These are phyloP conservation scores for Carduelis carduelis DNA, from an alignment of 2,797 vertebrate genomes.

Conservation along the genomic window DNA sequence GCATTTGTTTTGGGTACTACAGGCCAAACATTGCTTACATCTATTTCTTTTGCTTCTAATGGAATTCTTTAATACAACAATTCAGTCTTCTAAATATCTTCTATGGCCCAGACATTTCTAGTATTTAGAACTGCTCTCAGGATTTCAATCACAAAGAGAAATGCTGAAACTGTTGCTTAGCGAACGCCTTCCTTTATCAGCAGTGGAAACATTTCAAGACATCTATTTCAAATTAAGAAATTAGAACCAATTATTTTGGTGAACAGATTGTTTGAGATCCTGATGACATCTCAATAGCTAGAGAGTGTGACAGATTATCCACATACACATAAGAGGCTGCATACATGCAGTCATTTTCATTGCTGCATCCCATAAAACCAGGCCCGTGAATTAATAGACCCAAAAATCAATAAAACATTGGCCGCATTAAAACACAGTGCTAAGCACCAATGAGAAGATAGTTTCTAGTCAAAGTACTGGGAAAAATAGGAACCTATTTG, in stretches of 20 bases:
- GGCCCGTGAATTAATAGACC: neutral
- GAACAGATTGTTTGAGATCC: neutral
- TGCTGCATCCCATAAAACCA: neutral
- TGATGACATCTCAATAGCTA: neutral
- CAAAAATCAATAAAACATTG: neutral
- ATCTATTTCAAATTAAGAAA: neutral
- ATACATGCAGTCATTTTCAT: neutral
- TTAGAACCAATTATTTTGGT: neutral
- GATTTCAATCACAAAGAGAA: neutral
- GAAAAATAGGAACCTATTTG: neutral
- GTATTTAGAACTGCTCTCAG: neutral
- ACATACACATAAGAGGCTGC: neutral
- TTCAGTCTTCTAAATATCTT: neutral
- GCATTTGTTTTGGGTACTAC: neutral
- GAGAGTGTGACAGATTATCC: neutral
- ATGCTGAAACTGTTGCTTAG: slow-evolving; percentile 27
- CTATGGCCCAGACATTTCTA: neutral
- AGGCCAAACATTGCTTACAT: slow-evolving; percentile 25
- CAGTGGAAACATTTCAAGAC: neutral
- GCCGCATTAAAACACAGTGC: neutral
- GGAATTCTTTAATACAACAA: neutral
- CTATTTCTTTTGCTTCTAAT: neutral
- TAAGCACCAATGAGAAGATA: neutral
- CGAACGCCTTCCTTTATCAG: neutral
- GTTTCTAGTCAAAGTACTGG: neutral